Evolutionary conservation across 2,888 invertebrate species (phyloP).

Genomic region (Andricus quercusramuli): DNA sequence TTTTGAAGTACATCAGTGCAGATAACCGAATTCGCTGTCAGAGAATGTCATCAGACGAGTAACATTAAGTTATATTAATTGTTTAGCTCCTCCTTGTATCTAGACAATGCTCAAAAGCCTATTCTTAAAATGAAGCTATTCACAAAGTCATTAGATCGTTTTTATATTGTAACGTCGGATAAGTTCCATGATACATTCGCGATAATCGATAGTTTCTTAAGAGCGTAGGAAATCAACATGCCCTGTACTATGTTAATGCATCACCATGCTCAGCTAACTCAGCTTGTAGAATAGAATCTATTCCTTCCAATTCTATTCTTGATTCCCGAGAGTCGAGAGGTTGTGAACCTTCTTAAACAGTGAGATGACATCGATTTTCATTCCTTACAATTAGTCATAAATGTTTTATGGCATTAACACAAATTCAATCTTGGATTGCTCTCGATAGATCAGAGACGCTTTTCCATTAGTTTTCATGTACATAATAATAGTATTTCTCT

Average conservation of each 20-base stretch:
- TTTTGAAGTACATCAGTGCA: too few relatives aligned
- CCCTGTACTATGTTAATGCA: conserved; percentile 48
- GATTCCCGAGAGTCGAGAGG: conserved; percentile 51
- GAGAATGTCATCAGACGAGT: conserved; percentile 14
- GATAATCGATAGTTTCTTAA: conserved; percentile 49
- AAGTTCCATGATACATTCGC: conserved; percentile 54
- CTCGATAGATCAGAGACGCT: conserved; percentile 50
- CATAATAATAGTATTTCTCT: conserved; percentile 50
- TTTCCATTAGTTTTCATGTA: conserved; percentile 63
- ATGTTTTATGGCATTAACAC: conserved; percentile 50
- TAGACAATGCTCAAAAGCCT: conserved; percentile 76
- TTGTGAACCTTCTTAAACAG: conserved; percentile 1
- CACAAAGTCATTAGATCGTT: conserved; percentile 78
- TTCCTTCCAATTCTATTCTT: conserved; percentile 67
- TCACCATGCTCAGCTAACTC: conserved; percentile 67
- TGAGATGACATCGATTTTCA: not conserved
- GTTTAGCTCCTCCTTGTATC: conserved; percentile 61
- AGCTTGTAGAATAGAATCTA: conserved; percentile 72
- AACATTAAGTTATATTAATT: conserved; percentile 42
- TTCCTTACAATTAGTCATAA: conserved; percentile 40
- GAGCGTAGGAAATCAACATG: conserved; percentile 32
- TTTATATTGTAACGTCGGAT: conserved; percentile 73
- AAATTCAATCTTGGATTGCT: conserved; percentile 48
- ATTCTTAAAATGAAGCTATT: conserved; percentile 73
- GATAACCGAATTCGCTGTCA: too few relatives aligned